Percentiles rank a stretch among this genome's conserved stretches.
Evolutionary conservation across 2,113 vertebrate genomes (phyloP).

Genomic region (Caretta caretta): DNA sequence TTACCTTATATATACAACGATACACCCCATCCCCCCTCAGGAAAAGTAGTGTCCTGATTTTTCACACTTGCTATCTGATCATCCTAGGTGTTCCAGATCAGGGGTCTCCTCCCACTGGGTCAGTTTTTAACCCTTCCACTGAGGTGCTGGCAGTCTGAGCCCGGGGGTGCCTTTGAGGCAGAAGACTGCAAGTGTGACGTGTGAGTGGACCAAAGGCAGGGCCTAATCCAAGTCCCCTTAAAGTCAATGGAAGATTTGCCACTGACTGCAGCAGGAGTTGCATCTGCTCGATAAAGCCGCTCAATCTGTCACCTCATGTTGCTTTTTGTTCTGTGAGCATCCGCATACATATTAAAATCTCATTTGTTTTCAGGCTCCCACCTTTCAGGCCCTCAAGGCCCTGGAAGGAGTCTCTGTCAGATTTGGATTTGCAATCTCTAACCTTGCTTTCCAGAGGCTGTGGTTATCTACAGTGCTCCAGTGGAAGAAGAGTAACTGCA

Average conservation of each 20-base stretch:
- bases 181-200: neutral
- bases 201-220: neutral
- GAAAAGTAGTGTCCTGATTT: neutral
- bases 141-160: neutral
- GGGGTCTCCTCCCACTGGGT: neutral
- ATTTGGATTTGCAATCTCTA: neutral
- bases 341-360: neutral
- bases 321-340: neutral
- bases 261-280: neutral
- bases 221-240: neutral
- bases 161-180: neutral
- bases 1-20: neutral
- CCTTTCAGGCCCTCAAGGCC: neutral
- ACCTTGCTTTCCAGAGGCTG: neutral
- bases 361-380: neutral
- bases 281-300: neutral
- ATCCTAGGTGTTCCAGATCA: neutral
- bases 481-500: fast-evolving
- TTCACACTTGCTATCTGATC: neutral
- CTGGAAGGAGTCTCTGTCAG: neutral
- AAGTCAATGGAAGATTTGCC: neutral
- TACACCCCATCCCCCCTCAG: no score
- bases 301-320: neutral
- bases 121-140: neutral
- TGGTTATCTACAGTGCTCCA: neutral